Percentiles rank a stretch among this genome's conserved stretches.
Evolutionary conservation across 1,140 invertebrate genomes (phyloP).

Genomic region (Diabrotica undecimpunctata): DNA sequence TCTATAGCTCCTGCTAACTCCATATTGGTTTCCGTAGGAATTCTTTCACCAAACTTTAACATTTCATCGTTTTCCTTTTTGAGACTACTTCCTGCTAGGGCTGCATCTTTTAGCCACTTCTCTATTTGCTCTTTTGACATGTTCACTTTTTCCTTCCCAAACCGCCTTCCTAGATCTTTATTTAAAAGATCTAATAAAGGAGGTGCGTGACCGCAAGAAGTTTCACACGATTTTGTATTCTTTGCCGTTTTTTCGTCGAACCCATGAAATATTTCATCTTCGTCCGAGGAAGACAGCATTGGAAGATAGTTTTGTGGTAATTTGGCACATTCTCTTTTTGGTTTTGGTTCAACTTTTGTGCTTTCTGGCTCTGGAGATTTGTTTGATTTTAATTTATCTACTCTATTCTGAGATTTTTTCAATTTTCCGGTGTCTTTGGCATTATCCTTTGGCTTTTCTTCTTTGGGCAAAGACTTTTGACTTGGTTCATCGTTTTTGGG

Average conservation of each 20-base stretch:
- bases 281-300: slow-evolving; percentile 45
- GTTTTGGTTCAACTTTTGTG: slow-evolving; percentile 30
- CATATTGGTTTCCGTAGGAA: slow-evolving; percentile 31
- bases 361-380: background rate
- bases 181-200: slow-evolving; percentile 36
- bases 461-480: slow-evolving; percentile 9
- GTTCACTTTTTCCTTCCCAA: slow-evolving; percentile 63
- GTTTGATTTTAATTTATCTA: slow-evolving; percentile 8
- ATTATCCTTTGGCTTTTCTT: slow-evolving; percentile 19
- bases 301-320: slow-evolving; percentile 44
- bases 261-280: slow-evolving; percentile 55
- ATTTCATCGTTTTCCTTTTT: slow-evolving; percentile 44
- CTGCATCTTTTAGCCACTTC: slow-evolving; percentile 63
- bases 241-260: slow-evolving; percentile 40
- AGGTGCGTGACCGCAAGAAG: slow-evolving; percentile 20
- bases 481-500: background rate
- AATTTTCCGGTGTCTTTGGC: slow-evolving; percentile 9
- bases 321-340: slow-evolving; percentile 44
- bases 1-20: slow-evolving; percentile 16
- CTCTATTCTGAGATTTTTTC: background rate
- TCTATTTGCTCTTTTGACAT: slow-evolving; percentile 71
- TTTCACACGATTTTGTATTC: slow-evolving; percentile 24
- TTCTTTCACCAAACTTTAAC: slow-evolving; percentile 42
- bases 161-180: slow-evolving; percentile 43
- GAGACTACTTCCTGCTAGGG: slow-evolving; percentile 38